Conservation (phyloP, 2,113 vertebrate genomes). For the Glareola pratincola region DNA sequence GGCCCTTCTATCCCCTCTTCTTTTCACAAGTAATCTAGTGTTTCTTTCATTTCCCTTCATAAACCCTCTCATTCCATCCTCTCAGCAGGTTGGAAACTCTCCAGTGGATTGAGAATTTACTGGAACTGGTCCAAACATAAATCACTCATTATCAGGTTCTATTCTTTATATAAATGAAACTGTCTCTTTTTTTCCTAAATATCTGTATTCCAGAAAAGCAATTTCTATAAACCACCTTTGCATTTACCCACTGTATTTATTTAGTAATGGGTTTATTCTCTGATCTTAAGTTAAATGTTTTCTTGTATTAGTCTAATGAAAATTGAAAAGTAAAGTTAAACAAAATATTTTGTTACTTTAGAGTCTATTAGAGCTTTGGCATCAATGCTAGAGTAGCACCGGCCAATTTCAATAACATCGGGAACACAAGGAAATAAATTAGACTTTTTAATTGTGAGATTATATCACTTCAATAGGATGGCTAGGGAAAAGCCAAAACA, state of each 20-base stretch:
- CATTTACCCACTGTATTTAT: background rate
- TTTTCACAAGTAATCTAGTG: background rate
- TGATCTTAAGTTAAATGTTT: constrained; percentile 7
- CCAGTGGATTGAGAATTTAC: background rate
- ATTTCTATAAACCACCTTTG: background rate
- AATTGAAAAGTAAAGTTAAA: constrained; percentile 36
- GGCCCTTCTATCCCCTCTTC: background rate
- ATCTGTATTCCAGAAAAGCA: background rate
- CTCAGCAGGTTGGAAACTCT: background rate
- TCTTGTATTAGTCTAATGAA: constrained; percentile 20
- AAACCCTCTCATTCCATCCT: background rate
- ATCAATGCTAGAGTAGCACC: background rate
- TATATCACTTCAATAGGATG: background rate
- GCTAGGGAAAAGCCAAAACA: background rate
- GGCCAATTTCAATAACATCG: constrained; percentile 9
- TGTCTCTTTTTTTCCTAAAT: background rate
- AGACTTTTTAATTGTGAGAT: constrained; percentile 65
- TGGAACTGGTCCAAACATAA: background rate
- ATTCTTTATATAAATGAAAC: background rate
- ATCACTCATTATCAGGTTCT: background rate
- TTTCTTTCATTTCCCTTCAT: background rate
- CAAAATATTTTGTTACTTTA: constrained; percentile 30
- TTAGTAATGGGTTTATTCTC: background rate
- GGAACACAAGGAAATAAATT: constrained; percentile 44
- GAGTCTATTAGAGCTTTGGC: constrained; percentile 11